phyloP scores from a whole-genome alignment of 30 jellyfish, hydroid and myxozoan genomes.

The Chironex yamaguchii region DNA sequence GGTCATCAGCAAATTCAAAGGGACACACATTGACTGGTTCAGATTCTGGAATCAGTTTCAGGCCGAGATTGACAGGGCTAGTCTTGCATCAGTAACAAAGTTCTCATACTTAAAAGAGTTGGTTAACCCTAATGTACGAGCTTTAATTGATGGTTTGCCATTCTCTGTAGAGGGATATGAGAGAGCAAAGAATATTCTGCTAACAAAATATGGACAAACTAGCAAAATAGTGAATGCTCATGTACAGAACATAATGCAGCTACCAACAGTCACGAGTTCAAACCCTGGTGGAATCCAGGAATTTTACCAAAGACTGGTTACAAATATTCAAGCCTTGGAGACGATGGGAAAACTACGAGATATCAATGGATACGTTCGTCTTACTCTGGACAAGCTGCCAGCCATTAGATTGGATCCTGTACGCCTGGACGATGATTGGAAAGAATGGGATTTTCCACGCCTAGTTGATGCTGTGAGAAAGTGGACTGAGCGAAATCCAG shows the following conservation, averaged over 20 bases:
- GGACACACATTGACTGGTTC: constrained; percentile 65
- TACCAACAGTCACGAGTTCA: constrained; percentile 50
- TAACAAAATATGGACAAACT: constrained; percentile 49
- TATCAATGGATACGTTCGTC: constrained; percentile 45
- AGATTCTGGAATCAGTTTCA: constrained; percentile 63
- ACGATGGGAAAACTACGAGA: constrained; percentile 50
- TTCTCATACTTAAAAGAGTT: constrained; percentile 66
- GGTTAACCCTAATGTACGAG: constrained; percentile 49
- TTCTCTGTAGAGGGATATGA: constrained; percentile 36
- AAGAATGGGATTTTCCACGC: constrained; percentile 62
- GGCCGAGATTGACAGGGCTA: constrained; percentile 37
- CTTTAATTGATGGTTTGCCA: constrained; percentile 52
- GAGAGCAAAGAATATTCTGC: constrained; percentile 43
- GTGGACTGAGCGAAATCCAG: too few relatives aligned
- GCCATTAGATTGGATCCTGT: constrained; percentile 54
- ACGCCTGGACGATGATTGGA: constrained; percentile 58
- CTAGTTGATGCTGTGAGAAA: too few relatives aligned
- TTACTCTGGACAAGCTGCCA: constrained; percentile 57
- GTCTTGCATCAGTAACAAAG: constrained; percentile 27
- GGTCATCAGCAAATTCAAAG: constrained; percentile 62
- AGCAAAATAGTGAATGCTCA: constrained; percentile 64
- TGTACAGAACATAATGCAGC: constrained; percentile 48
- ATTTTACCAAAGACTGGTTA: constrained; percentile 58
- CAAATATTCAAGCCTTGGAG: constrained; percentile 69
- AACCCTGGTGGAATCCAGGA: constrained; percentile 49